Percentiles rank a stretch among this genome's conserved stretches.
phyloP scores from a whole-genome alignment of 2,888 invertebrate species.

The Patella ulyssiponensis region DNA sequence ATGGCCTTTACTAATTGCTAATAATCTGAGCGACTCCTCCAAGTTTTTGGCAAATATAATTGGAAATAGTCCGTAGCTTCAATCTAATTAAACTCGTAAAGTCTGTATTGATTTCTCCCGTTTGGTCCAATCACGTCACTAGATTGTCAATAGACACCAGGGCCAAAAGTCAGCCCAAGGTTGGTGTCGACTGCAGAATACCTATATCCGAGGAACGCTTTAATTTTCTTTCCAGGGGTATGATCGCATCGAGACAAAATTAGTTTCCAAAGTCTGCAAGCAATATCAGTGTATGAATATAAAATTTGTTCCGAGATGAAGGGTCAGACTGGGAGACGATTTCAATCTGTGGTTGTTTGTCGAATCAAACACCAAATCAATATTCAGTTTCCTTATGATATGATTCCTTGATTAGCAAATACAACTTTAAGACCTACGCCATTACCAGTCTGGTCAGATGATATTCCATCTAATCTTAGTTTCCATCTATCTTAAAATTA shows the following conservation, averaged over 20 bases:
- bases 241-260: constrained; percentile 9
- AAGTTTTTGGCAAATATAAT: constrained; percentile 40
- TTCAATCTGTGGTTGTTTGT: constrained; percentile 12
- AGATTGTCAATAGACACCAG: constrained; percentile 39
- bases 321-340: constrained; percentile 11
- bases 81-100: constrained; percentile 46
- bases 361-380: constrained; percentile 7
- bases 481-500: background rate
- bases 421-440: constrained; percentile 9
- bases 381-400: constrained; percentile 12
- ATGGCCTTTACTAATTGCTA: constrained; percentile 32
- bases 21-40: constrained; percentile 26
- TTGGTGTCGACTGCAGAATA: background rate
- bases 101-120: constrained; percentile 40
- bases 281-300: constrained; percentile 11
- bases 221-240: constrained; percentile 10
- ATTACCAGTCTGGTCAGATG: constrained; percentile 4
- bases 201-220: constrained; percentile 5
- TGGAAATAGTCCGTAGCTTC: constrained; percentile 38
- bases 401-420: constrained; percentile 7
- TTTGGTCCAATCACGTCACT: constrained; percentile 37
- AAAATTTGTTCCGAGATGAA: constrained; percentile 6
- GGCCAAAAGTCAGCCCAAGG: constrained; percentile 4
- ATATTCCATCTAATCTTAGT: constrained; percentile 2
- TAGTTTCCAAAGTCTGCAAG: constrained; percentile 13